phyloP scores from a whole-genome alignment of 2,888 invertebrate species.

The Ichneumon xanthorius region DNA sequence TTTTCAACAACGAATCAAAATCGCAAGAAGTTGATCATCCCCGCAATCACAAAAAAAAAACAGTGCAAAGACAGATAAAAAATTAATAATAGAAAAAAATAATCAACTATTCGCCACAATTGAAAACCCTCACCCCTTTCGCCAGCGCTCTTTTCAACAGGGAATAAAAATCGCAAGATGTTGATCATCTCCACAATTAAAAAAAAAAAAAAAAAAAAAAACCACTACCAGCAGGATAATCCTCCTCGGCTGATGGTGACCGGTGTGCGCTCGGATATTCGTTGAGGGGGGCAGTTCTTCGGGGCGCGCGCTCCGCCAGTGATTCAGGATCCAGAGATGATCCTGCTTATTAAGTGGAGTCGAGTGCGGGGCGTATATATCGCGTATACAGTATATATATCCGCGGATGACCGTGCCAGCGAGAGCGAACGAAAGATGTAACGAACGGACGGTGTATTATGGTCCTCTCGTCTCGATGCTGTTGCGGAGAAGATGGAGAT shows the following conservation, averaged over 20 bases:
- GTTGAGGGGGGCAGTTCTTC: conserved; percentile 60
- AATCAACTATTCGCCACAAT: background rate
- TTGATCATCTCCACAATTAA: background rate
- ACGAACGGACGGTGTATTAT: conserved; percentile 80
- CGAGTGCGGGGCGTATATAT: conserved; percentile 74
- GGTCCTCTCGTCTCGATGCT: conserved; percentile 73
- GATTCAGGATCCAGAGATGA: conserved; percentile 81
- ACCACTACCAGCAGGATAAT: background rate
- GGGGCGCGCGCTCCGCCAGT: conserved; percentile 78
- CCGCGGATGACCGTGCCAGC: conserved; percentile 52
- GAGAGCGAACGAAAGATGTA: conserved; percentile 61
- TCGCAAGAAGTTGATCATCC: too few species aligned
- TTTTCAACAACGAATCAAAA: too few species aligned
- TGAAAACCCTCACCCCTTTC: too few species aligned
- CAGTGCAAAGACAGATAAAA: too few species aligned
- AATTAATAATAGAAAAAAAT: too few species aligned
- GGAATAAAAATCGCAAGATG: too few species aligned
- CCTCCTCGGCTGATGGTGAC: conserved; percentile 40
- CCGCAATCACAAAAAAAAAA: too few species aligned
- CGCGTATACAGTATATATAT: conserved; percentile 52
- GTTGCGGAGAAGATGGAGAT: conserved; percentile 82
- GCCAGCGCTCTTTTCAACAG: too few species aligned
- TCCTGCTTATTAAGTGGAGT: conserved; percentile 85
- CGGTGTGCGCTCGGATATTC: conserved; percentile 46
- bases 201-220: conserved; percentile 11